Percentiles rank a stretch among this genome's conserved stretches.
phyloP scores from a whole-genome alignment of 1,140 invertebrate species.

The Microplitis demolitor region DNA sequence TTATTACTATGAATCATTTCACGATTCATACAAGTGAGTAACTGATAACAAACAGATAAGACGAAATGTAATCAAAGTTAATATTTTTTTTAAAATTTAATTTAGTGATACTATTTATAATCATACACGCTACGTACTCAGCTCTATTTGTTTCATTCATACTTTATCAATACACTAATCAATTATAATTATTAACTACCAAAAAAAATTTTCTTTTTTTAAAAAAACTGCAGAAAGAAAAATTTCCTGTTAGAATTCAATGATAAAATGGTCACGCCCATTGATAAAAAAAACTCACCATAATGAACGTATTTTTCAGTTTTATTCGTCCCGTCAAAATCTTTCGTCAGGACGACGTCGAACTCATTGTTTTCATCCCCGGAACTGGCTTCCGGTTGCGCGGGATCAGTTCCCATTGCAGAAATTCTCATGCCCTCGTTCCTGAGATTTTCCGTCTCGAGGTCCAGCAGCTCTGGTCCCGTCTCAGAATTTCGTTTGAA shows the following conservation, averaged over 20 bases:
- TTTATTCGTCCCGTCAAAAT: constrained; percentile 26
- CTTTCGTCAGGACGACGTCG: not conserved
- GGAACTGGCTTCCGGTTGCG: too few relatives aligned
- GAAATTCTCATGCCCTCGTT: too few relatives aligned
- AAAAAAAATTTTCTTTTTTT: too few relatives aligned
- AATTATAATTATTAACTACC: too few relatives aligned
- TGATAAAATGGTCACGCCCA: constrained; percentile 45
- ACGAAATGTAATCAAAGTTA: constrained; percentile 19
- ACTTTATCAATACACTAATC: not conserved
- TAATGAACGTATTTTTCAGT: constrained; percentile 52
- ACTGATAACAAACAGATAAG: constrained; percentile 49
- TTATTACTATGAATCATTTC: constrained; percentile 39
- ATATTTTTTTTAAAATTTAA: constrained; percentile 5
- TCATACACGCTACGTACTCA: not conserved
- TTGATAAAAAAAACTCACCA: constrained; percentile 52
- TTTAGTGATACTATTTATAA: not conserved
- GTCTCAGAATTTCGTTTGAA: too few relatives aligned
- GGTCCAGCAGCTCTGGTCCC: too few relatives aligned
- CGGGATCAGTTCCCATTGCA: too few relatives aligned
- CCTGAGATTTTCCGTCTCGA: too few relatives aligned
- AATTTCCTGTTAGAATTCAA: not conserved
- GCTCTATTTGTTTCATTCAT: not conserved
- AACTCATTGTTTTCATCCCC: not conserved
- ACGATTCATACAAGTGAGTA: constrained; percentile 45
- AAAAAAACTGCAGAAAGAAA: not conserved